Evolutionary conservation across 2,888 invertebrate genomes (phyloP).

Genomic region (Caenorhabditis japonica): DNA sequence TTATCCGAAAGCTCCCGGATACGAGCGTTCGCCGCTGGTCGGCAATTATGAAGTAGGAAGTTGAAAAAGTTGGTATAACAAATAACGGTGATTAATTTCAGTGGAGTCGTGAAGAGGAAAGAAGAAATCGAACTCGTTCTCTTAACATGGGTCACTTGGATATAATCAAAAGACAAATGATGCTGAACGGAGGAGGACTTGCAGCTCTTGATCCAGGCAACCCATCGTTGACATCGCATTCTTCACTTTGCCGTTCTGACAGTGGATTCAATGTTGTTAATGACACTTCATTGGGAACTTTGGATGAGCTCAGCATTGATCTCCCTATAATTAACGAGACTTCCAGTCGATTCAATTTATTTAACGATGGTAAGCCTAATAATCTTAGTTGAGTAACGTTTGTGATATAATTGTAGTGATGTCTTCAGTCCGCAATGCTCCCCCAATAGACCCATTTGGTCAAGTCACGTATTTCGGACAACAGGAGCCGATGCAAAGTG

Average conservation of each 20-base stretch:
- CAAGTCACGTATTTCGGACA: constrained; percentile 26
- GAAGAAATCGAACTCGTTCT: constrained; percentile 63
- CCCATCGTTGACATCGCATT: constrained; percentile 54
- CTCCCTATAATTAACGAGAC: constrained; percentile 62
- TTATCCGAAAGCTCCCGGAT: constrained; percentile 72
- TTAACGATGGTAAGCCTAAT: constrained; percentile 20
- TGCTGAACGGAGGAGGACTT: constrained; percentile 19
- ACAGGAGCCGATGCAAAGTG: constrained; percentile 18
- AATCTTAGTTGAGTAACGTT: too few relatives aligned
- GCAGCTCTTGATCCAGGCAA: constrained; percentile 37
- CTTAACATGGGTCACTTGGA: constrained; percentile 68
- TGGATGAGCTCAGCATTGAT: constrained; percentile 66
- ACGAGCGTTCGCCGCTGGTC: constrained; percentile 65
- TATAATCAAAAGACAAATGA: constrained; percentile 48
- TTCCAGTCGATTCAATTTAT: constrained; percentile 35
- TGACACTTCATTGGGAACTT: constrained; percentile 49
- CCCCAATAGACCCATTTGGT: constrained; percentile 41
- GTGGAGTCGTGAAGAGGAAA: constrained; percentile 39
- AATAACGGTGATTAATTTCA: constrained; percentile 35
- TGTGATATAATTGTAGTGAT: constrained; percentile 37
- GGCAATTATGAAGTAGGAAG: constrained; percentile 33
- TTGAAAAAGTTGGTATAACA: not conserved
- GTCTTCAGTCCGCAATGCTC: constrained; percentile 60
- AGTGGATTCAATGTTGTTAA: constrained; percentile 61
- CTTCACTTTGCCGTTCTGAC: constrained; percentile 64